Base-by-base conservation (phyloP, 2,888 invertebrate genomes). In the Orthosia gracilis region DNA sequence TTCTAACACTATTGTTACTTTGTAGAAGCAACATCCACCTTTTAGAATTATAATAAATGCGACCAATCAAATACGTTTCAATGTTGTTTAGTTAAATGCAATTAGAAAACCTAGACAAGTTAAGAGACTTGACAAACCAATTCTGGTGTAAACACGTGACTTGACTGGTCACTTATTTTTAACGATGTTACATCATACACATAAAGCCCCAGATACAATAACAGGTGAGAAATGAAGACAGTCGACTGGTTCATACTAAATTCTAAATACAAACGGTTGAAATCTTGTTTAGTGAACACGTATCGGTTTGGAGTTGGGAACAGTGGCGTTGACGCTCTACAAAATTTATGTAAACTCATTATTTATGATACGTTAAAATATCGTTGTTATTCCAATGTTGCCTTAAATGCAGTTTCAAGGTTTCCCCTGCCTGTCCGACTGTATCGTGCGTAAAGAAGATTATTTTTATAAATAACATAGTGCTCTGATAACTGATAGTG, bases 351-450 rank as follows among this genome's bases (percentile, higher is more conserved):
- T 84, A 76, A 87, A 84, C 85, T 88, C 84, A 87, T 91, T 91
- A 91, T 90, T 91, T 91, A 90, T 91, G 89, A 92, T 92, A 91
- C 90, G 83, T n/a, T n/a, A n/a, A n/a, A n/a, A n/a, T n/a, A n/a
- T n/a, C n/a, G n/a, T 92, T 93, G 89, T 92, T 92, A 93, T 94
- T 93, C 91, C 90, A 91, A 91, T 91, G 91, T 90, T 89, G 90
- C 87, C 91, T 91, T 92, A 91, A 92, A 93, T 92, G 91, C 91
- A 92, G 88, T 92, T 91, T 93, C 94, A 94, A 94, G 94, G 93
- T 91, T 90, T 79, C 82, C 78, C 77, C 85, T 85, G 85, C 57
- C 83, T 85, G 85, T 54, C 82, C 85, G 82, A 82, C 87, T 87
- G 81, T 89, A 73, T 87, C 89, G 87, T 89, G 89, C 85, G 89